A percentile compares a stretch with the other conserved stretches of the same genome.
phyloP scores from a whole-genome alignment of 2,888 invertebrate genomes.

The Micoletzkya japonica region DNA sequence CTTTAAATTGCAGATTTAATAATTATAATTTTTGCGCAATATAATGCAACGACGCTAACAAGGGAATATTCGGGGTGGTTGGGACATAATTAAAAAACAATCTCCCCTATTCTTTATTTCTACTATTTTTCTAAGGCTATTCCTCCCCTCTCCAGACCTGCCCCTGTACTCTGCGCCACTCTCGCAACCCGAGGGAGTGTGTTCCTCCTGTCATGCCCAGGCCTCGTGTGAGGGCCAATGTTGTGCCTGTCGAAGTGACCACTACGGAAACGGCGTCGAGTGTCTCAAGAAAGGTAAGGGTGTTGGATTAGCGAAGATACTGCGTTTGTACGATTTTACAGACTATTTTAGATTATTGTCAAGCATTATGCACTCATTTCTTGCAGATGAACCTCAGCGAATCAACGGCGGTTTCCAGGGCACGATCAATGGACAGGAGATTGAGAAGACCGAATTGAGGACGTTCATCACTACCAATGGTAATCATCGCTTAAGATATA shows the following conservation, averaged over 20 bases:
- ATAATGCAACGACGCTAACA: too few relatives aligned
- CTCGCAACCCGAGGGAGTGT: neutral
- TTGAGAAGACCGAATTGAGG: constrained; percentile 81
- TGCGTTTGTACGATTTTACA: neutral
- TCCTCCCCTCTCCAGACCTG: neutral
- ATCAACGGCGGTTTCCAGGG: constrained; percentile 87
- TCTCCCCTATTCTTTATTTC: too few relatives aligned
- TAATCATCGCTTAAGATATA: constrained; percentile 48
- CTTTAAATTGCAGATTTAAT: too few relatives aligned
- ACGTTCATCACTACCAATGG: constrained; percentile 77
- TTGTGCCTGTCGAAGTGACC: constrained; percentile 80
- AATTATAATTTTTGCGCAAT: too few relatives aligned
- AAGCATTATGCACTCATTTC: neutral
- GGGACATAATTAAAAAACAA: too few relatives aligned
- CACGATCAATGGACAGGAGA: constrained; percentile 76
- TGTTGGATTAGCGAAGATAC: too few relatives aligned
- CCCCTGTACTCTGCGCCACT: constrained; percentile 17
- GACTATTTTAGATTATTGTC: neutral
- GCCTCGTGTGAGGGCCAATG: constrained; percentile 76
- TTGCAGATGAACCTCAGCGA: constrained; percentile 78
- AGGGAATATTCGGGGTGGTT: too few relatives aligned
- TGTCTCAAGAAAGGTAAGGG: constrained; percentile 78
- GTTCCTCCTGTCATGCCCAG: constrained; percentile 15
- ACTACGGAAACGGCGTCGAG: constrained; percentile 87
- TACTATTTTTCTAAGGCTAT: neutral